phyloP scores from a whole-genome alignment of 2,113 vertebrate species.

The Gambusia affinis region DNA sequence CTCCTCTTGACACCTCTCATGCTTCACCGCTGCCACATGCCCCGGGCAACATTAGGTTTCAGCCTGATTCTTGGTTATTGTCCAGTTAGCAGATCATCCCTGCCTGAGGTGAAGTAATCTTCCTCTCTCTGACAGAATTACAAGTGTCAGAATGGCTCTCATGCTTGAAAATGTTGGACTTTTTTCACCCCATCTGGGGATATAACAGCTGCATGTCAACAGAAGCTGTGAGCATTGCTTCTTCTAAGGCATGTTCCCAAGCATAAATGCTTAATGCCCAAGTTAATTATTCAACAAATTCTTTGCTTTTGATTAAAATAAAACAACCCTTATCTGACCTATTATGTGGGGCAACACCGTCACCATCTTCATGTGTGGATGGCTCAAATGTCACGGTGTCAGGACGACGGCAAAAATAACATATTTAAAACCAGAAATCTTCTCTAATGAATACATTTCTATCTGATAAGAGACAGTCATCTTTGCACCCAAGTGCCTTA shows the following conservation, averaged over 20 bases:
- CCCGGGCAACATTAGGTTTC: constrained; percentile 40
- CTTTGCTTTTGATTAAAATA: constrained; percentile 25
- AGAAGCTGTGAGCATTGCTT: constrained; percentile 20
- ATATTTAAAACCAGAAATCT: constrained; percentile 14
- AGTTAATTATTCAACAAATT: constrained; percentile 53
- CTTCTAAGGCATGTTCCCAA: constrained; percentile 19
- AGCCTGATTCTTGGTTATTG: constrained; percentile 45
- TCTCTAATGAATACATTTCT: constrained; percentile 54
- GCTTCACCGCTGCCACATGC: constrained; percentile 29
- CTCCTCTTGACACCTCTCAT: constrained; percentile 21
- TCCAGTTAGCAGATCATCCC: constrained; percentile 50
- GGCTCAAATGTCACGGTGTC: constrained; percentile 12
- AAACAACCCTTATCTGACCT: constrained; percentile 4
- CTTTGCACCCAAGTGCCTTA: constrained; percentile 34
- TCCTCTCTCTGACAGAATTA: constrained; percentile 31
- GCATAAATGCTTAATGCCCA: constrained; percentile 41
- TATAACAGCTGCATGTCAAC: constrained; percentile 30
- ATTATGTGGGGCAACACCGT: constrained; percentile 1
- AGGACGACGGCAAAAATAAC: constrained; percentile 37
- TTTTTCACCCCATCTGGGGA: constrained; percentile 10
- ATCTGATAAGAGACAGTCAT: constrained; percentile 21
- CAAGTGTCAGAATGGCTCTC: constrained; percentile 51
- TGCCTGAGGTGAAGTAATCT: constrained; percentile 21
- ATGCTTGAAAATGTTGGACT: constrained; percentile 14
- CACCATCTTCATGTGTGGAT: background rate